Base-by-base conservation (phyloP, 2,797 vertebrate species). In the Enoplosus armatus region DNA sequence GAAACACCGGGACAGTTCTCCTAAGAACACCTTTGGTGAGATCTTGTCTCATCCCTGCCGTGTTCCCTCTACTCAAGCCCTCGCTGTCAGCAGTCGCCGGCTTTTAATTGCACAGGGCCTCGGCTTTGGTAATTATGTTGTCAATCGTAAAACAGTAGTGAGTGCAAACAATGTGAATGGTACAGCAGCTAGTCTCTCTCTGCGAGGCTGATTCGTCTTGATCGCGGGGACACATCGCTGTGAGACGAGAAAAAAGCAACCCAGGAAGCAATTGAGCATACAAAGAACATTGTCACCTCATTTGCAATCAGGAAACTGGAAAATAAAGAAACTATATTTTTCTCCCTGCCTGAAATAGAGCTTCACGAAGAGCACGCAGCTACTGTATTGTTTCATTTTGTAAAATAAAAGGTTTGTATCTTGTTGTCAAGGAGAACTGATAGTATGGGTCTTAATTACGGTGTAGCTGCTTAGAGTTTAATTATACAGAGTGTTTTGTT, bases 51-150 rank as follows among this genome's bases (percentile, higher is more conserved):
- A 39, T 84, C 68, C 58, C 50, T 10, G 76, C 48, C 58, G 45
- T 4, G 48, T 50, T 76, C 70, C 67, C 65, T 31, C 72, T 20
- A 7, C 72, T 48, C 64, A 15, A 72, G 66, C 60, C 85, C 69
- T 69, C 18, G 15, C 85, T 89, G 85, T 90, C 89, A 85, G 65
- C 84, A 82, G 76, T 47, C 76, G 4, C 80, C 41, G 71, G 62
- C 77, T 89, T 89, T 94, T 93, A 94, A 95, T 94, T 94, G 92
- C 77, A 64, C 78, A 24, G 84, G 77, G 85, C 59, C 66, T 65
- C 39, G 16, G 53, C 85, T 84, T 85, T 72, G 65, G 88, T 91
- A 92, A 94, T 95, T 94, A 94, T 85, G 86, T 88, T 95, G 93
- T 93, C 92, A 91, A 83, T 85, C 35, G 43, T 74, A 29, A 66